Evolutionary conservation across 2,113 vertebrate genomes (phyloP), one percentile per base, ranked within the genome.

Genomic region (Leiothrix lutea): DNA sequence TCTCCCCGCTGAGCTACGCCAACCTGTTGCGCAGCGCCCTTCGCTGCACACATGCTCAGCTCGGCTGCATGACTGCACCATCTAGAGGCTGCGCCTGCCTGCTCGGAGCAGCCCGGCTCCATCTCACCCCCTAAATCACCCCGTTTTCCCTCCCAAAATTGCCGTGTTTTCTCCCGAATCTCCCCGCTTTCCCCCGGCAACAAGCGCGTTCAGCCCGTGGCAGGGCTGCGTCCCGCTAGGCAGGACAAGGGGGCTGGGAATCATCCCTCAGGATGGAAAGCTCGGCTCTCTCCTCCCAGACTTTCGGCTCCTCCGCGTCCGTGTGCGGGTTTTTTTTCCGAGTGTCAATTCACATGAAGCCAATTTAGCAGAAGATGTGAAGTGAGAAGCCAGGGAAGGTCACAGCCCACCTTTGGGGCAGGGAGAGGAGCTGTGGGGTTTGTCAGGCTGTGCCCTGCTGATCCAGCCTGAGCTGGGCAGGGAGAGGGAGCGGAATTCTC

Each of bases 11-110:
- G 78, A 85, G 94, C 92, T 42, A 54, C 82, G 85, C 89, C 86
- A 88, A 97, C 96, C 96, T 97, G 96, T 97, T 97, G 95, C 94
- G 62, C 96, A 82, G 72, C 85, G 86, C 88, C 79, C 67, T 42
- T 23, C 48, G 15, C 79, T 6, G 58, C 95, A 92, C 94, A 95
- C 95, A 95, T 60, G 93, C 96, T 92, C 86, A 48, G 88, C 93
- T 95, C 83, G 50, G 74, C 88, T 97, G 92, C 86, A 67, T 90
- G 69, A 88, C 86, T 94, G 95, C 94, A 94, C 95, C 96, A 96
- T 95, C 95, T 97, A 97, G 95, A 97, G 95, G 96, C 90, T 72
- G 57, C 6, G 26, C 36, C 22, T 57, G 77, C 92, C 74, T 48
- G 71, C 36, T 90, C 25, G 8, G 79, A 80, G 82, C 12, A 88